Evolutionary conservation across 92 coral and sea anemone genomes (phyloP).

Genomic region (Zoanthus gigantus): DNA sequence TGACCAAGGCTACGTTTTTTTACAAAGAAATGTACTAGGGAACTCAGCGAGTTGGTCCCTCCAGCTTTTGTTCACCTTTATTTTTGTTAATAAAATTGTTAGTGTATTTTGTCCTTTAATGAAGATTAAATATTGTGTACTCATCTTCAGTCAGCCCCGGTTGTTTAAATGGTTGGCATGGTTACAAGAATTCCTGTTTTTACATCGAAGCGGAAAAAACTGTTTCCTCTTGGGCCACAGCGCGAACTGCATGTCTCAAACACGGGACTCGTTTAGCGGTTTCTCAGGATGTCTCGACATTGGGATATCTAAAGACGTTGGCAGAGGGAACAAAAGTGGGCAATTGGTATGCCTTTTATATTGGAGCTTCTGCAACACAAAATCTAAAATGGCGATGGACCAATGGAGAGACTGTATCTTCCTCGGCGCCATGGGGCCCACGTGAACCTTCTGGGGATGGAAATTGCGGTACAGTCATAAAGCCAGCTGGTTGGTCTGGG

Average conservation of each 20-base stretch:
- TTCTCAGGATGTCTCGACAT: background rate
- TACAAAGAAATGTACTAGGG: too few species aligned
- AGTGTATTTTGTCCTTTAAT: too few species aligned
- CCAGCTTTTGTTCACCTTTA: too few species aligned
- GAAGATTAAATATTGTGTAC: too few species aligned
- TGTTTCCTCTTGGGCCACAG: constrained; percentile 9
- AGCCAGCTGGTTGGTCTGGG: constrained; percentile 35
- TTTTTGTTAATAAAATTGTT: too few species aligned
- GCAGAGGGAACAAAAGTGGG: background rate
- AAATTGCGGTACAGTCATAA: constrained; percentile 57
- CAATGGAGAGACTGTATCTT: background rate
- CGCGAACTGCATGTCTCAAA: background rate
- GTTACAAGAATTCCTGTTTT: constrained; percentile 16
- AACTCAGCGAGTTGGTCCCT: too few species aligned
- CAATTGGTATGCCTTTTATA: background rate
- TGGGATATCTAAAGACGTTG: background rate
- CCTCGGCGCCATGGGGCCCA: constrained; percentile 64
- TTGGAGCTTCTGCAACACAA: constrained; percentile 9
- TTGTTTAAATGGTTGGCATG: constrained; percentile 26
- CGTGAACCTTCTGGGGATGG: constrained; percentile 72
- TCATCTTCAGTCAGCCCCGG: constrained; percentile 13
- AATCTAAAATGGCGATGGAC: constrained; percentile 21
- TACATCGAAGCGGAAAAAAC: background rate
- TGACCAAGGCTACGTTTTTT: too few species aligned
- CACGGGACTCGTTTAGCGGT: constrained; percentile 2